Evolutionary conservation across 2,888 invertebrate genomes (phyloP), one percentile per base, ranked within the genome.

Genomic region (Osmoderma eremita): DNA sequence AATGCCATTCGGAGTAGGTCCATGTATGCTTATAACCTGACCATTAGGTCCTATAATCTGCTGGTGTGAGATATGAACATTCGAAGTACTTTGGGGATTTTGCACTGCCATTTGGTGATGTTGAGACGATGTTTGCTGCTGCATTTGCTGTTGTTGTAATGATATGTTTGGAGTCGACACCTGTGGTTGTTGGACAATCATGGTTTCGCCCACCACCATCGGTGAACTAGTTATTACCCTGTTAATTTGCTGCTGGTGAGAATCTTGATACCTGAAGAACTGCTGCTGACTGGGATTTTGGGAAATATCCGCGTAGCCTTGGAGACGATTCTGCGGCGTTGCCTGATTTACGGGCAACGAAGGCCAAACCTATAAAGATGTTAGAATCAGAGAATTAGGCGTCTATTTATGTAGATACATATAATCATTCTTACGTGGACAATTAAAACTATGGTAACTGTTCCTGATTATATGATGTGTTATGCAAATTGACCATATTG

Each of bases 11-110:
- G 56, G 54, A 17, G 65, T 64, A 56, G 76, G 81, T 30, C 85
- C 85, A 75, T 87, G 87, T 6, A 88, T 83, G 39, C 86, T 87
- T 65, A 88, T 86, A 54, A 88, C 83, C 78, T 88, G 88, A 48
- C 88, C 88, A 71, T 87, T 87, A 0, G 86, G 85, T 8, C 86
- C 86, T 66, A 87, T 78, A 39, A 88, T 77, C 69, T 82, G 82
- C 65, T 80, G 81, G 24, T 79, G 75, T 24, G 77, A 77, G 24
- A 78, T 67, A 68, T 78, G 77, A 45, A 74, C 66, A 61, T 69
- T 74, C 61, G 72, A 71, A 51, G 51, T 67, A 39, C 36, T 68
- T 56, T 71, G 71, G 15, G 70, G 69, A 66, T 61, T 58, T 45
- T 61, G 48, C 17, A 63, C 51, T 69, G 70, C 18, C 30, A 69